Evolutionary conservation across 2,797 vertebrate genomes (phyloP), one percentile per base, ranked within the genome.

Genomic region (Limosa lapponica): DNA sequence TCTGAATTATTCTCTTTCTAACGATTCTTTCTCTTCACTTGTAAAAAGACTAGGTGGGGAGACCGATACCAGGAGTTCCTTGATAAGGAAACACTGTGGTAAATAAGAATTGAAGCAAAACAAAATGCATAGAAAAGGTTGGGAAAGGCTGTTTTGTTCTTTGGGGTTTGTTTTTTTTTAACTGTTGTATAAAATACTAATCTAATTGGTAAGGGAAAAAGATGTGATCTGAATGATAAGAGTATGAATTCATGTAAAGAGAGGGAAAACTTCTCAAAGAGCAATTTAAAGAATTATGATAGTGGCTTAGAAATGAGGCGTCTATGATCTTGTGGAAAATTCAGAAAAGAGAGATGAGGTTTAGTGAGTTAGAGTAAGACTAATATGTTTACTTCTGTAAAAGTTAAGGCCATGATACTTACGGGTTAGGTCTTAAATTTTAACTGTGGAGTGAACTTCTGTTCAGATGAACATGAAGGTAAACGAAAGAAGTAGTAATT

Each of bases 1-100:
- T 80, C 71, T 88, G 82, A 94, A 97, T 72, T 83, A 82, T 62
- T 90, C 79, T 78, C 55, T n/a, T 52, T 94, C 78, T 83, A 88
- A 48, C 1, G 8, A 41, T 96, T 82, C 51, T 93, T 86, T 52
- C 69, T 93, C 82, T 93, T 91, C n/a, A 70, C 16, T 87, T 77
- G 75, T 41, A 93, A 75, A 58, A 90, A 79, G 39, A 69, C 48
- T 46, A 37, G 36, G 44, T 48, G 46, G 25, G 24, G 48, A 86
- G 20, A 59, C 16, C 0, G 6, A 70, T 58, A 84, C 82, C 24
- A 64, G 32, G 86, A 87, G 12, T 11, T 89, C 24, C 39, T 93
- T 91, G 78, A 58, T 64, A 93, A 86, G 43, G 34, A n/a, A 90
- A 23, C 34, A 82, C 13, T 46, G 8, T 81, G 49, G 43, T 54